Conservation (phyloP, 2,888 invertebrate genomes). For the Gymnocheta viridis region DNA sequence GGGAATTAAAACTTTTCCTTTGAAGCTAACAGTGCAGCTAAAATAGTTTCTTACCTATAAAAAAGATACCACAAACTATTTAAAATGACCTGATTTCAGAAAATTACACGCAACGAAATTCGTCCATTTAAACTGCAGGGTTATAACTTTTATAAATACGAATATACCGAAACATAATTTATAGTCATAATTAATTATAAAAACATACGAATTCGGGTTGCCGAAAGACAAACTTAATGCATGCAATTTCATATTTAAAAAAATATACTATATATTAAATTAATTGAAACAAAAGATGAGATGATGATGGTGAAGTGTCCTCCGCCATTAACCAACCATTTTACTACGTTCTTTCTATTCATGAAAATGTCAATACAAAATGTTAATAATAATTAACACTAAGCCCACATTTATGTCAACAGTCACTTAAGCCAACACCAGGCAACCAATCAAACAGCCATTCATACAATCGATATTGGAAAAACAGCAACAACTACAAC, state of each 20-base stretch:
- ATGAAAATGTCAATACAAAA: conserved; percentile 63
- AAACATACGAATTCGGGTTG: conserved; percentile 41
- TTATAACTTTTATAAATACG: background rate
- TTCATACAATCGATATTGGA: conserved; percentile 33
- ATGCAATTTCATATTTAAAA: conserved; percentile 16
- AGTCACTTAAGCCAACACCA: conserved; percentile 76
- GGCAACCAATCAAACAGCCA: conserved; percentile 30
- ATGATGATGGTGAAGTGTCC: background rate
- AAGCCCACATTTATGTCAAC: conserved; percentile 78
- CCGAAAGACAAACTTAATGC: conserved; percentile 41
- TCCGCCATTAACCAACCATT: conserved; percentile 11
- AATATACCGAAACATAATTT: conserved; percentile 4
- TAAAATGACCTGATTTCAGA: background rate
- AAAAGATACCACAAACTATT: background rate
- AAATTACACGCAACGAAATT: background rate
- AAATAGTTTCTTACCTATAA: too few relatives aligned
- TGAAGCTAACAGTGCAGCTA: too few relatives aligned
- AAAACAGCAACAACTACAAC: background rate
- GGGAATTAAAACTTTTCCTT: too few relatives aligned
- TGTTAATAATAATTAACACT: conserved; percentile 77
- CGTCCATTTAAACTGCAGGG: background rate
- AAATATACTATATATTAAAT: conserved; percentile 15
- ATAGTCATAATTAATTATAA: conserved; percentile 51
- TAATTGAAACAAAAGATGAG: conserved; percentile 18
- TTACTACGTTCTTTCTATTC: conserved; percentile 22